Base-by-base conservation (phyloP, 2,888 invertebrate species). In the Thalpophila matura region DNA sequence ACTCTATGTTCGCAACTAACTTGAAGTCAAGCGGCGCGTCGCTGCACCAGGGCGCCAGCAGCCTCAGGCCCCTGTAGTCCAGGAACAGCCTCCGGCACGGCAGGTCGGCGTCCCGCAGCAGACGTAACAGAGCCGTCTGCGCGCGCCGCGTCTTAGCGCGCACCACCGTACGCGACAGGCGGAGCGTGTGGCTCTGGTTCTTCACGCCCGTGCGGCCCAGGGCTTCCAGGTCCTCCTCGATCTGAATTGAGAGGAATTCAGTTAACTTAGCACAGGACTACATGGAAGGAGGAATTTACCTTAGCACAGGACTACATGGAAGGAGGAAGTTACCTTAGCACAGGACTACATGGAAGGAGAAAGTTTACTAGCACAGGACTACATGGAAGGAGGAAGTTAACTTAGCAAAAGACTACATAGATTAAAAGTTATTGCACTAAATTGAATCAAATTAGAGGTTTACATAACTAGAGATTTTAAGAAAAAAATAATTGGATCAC, bases 21-120 rank as follows among this genome's bases (percentile, higher is more conserved):
- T 91, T 94, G 78, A 95, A 94, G 55, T 93, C 90, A 0, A 91
- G 83, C 18, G 96, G 95, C 0, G 96, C 96, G 83, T 98, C 98
- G 60, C 96, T 96, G 96, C 99, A 98, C 97, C 99, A 99, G 26
- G 98, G 98, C 95, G 99, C 98, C 60, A 99, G 95, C 55, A 99
- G 94, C 5, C 98, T 95, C 56, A 99, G 95, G 0, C 99, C 99
- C 84, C 99, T 98, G 91, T 99, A 99, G 94, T 98, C 98, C 56
- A 98, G 96, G 94, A 99, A 99, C 67, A 99, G 95, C 14, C 98
- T 94, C 9, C 98, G 96, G 86, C 98, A 98, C 0, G 98, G 97
- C 80, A 97, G 93, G 86, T 98, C 98, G 0, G 98, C 98, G 64
- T 96, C 96, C 59, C 97, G 96, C 62, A 99, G 95, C 35, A 99